These are phyloP conservation scores for Acanthosepion lycidas DNA, from an alignment of 2,888 invertebrate genomes.

Conservation along the genomic window DNA sequence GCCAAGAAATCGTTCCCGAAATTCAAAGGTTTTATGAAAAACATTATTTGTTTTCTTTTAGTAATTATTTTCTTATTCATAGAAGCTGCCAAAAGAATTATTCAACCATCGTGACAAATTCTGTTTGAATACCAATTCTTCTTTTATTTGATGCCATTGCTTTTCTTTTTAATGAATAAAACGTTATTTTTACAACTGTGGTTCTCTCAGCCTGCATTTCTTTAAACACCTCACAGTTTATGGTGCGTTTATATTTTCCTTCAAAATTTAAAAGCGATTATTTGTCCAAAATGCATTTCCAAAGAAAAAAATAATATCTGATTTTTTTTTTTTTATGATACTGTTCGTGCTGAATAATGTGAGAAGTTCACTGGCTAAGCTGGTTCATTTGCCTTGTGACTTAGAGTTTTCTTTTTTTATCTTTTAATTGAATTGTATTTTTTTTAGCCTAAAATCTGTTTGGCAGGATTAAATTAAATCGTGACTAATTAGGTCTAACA, in stretches of 20 bases:
- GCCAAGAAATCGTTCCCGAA: not conserved
- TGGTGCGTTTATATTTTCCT: not conserved
- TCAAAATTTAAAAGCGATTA: not conserved
- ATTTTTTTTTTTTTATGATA: not conserved
- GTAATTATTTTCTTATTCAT: not conserved
- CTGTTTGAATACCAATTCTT: not conserved
- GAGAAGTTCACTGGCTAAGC: not conserved
- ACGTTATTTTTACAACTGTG: not conserved
- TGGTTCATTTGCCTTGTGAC: not conserved
- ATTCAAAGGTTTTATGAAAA: not conserved
- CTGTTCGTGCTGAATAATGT: not conserved
- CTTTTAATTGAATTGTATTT: not conserved
- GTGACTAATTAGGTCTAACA: slow-evolving; percentile 33
- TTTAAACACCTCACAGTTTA: not conserved
- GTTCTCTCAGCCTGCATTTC: not conserved
- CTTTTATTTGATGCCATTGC: not conserved
- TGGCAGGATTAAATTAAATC: slow-evolving; percentile 9
- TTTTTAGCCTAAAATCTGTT: not conserved
- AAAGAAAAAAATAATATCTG: not conserved
- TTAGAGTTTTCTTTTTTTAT: not conserved
- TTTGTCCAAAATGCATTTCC: not conserved
- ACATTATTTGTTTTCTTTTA: not conserved
- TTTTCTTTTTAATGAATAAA: not conserved
- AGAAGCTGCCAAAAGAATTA: not conserved
- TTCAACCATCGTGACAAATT: not conserved